Percentiles rank a stretch among this genome's conserved stretches.
phyloP scores from a whole-genome alignment of 2,113 vertebrate species.

The Grammomys dolichurus region DNA sequence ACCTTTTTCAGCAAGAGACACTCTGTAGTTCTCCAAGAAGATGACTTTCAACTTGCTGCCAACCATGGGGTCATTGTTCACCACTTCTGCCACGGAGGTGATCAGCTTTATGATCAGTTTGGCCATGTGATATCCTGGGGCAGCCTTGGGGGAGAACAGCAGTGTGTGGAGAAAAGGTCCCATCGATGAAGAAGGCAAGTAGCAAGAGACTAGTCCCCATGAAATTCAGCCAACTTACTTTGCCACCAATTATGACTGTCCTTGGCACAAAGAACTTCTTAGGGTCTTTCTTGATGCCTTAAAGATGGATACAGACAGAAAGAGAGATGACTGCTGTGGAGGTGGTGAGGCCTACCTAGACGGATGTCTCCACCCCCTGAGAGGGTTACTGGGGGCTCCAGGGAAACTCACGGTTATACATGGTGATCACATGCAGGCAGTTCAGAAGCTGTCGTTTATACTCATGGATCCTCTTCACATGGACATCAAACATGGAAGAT shows the following conservation, averaged over 20 bases:
- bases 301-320: conserved; percentile 13
- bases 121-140: conserved; percentile 98
- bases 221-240: conserved; percentile 86
- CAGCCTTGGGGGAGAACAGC: conserved; percentile 89
- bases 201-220: not conserved
- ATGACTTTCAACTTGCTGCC: conserved; percentile 96
- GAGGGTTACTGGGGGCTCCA: accelerated
- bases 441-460: conserved; percentile 98
- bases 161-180: not conserved
- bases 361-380: accelerated
- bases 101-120: conserved; percentile 98
- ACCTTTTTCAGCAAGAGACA: conserved; percentile 98
- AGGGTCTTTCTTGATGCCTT: conserved; percentile 95
- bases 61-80: conserved; percentile 94
- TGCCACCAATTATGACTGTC: conserved; percentile 97
- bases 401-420: conserved; percentile 96
- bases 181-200: not conserved
- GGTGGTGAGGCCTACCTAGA: accelerated
- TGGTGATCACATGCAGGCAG: conserved; percentile 95
- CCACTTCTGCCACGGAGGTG: conserved; percentile 93
- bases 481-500: conserved; percentile 97
- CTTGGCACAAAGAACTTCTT: conserved; percentile 91
- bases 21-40: conserved; percentile 97
- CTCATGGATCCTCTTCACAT: conserved; percentile 98
- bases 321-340: accelerated